These are phyloP conservation scores for Amphipoea oculea DNA, from an alignment of 2,888 invertebrate species.

Conservation along the genomic window DNA sequence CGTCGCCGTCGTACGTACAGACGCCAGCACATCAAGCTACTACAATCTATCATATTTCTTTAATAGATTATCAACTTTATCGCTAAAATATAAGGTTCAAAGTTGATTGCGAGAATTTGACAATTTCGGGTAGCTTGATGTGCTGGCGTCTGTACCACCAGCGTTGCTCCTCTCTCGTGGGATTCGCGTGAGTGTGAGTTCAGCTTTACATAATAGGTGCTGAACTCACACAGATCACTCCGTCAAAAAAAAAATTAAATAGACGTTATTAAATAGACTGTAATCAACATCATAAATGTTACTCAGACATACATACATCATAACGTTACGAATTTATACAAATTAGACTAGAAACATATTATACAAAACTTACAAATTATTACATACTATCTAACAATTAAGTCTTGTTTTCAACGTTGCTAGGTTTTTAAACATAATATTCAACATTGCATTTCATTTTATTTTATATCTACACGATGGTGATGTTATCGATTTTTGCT, in stretches of 20 bases:
- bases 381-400: neutral
- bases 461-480: neutral
- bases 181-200: neutral
- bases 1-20: neutral
- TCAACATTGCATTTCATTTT: constrained; percentile 41
- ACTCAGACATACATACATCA: neutral
- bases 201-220: neutral
- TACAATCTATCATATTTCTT: too few species aligned
- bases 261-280: neutral
- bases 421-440: constrained; percentile 12
- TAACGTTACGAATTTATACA: constrained; percentile 15
- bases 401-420: constrained; percentile 12
- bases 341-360: constrained; percentile 54
- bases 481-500: neutral
- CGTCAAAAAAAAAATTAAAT: neutral
- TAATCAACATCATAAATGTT: constrained; percentile 18
- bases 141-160: neutral
- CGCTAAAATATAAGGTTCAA: too few species aligned
- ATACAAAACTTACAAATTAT: constrained; percentile 36
- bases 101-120: too few species aligned
- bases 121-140: too few species aligned
- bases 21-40: too few species aligned
- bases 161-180: neutral
- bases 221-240: neutral
- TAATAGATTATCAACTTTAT: too few species aligned